Evolutionary conservation across 2,113 vertebrate genomes (phyloP).

Genomic region (Antechinus stuartii): DNA sequence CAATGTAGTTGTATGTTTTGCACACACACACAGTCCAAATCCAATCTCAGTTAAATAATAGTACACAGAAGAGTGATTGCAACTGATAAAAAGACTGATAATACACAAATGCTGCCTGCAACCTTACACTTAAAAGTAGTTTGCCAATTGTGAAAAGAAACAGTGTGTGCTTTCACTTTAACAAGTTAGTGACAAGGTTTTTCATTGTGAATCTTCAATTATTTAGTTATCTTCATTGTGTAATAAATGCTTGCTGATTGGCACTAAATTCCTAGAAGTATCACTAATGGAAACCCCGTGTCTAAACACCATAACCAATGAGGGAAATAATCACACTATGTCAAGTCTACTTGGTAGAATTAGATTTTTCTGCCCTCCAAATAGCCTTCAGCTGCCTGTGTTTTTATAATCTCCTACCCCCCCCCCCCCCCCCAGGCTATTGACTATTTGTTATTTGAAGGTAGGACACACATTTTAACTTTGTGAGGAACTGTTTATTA

Average conservation of each 20-base stretch:
- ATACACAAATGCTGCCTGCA: background rate
- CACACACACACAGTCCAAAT: background rate
- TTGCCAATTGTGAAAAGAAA: background rate
- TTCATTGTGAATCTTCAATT: background rate
- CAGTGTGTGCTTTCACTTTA: background rate
- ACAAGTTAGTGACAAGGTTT: background rate
- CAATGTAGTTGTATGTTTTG: background rate
- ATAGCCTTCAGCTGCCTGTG: background rate
- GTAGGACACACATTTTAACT: background rate
- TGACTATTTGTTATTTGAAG: background rate
- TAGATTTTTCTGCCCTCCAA: too few species aligned
- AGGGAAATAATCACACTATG: fast-evolving
- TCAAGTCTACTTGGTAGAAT: fast-evolving
- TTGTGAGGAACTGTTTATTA: background rate
- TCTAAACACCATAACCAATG: background rate
- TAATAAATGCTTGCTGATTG: background rate
- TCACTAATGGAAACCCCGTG: background rate
- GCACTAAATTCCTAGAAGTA: background rate
- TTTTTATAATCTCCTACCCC: background rate
- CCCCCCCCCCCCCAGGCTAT: background rate
- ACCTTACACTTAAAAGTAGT: background rate
- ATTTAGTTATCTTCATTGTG: background rate
- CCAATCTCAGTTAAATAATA: background rate
- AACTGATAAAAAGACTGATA: background rate
- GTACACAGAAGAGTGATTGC: background rate